Evolutionary conservation across 2,113 vertebrate genomes (phyloP).

Genomic region (Corythaixoides concolor): DNA sequence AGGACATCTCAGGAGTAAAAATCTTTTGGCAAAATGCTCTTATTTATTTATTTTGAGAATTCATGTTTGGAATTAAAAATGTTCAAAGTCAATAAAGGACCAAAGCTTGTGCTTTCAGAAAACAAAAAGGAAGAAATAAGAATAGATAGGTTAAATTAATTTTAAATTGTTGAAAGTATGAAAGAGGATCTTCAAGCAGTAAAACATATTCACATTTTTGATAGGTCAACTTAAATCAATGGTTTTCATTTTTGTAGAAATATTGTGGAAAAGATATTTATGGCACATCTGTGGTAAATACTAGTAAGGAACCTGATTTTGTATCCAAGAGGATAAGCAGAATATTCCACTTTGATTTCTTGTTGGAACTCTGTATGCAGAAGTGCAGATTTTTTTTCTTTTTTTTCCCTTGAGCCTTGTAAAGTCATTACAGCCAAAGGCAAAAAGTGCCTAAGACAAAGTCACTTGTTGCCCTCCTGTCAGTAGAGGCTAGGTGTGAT

Average conservation of each 20-base stretch:
- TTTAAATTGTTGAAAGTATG: not conserved
- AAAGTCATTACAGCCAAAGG: not conserved
- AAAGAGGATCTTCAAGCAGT: not conserved
- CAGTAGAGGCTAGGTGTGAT: not conserved
- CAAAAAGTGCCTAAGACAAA: not conserved
- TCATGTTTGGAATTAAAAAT: conserved; percentile 37
- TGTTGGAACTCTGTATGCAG: not conserved
- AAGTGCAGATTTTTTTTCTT: accelerated
- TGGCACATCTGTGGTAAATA: not conserved
- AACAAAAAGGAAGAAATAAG: not conserved
- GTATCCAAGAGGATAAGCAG: not conserved
- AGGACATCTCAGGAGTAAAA: conserved; percentile 12
- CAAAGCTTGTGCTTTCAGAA: not conserved
- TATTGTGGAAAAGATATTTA: not conserved
- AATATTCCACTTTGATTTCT: not conserved
- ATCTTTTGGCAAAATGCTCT: conserved; percentile 1
- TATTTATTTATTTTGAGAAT: conserved; percentile 45
- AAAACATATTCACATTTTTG: not conserved
- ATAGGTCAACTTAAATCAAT: not conserved
- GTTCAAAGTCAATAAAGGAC: not conserved
- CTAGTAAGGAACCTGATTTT: not conserved
- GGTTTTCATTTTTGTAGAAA: not conserved
- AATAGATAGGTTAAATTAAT: not conserved
- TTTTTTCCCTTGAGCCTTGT: not conserved
- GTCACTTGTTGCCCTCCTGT: not conserved